Evolutionary conservation across 2,888 invertebrate species (phyloP), one percentile per base, ranked within the genome.

Genomic region (Clistopyga incitator): DNA sequence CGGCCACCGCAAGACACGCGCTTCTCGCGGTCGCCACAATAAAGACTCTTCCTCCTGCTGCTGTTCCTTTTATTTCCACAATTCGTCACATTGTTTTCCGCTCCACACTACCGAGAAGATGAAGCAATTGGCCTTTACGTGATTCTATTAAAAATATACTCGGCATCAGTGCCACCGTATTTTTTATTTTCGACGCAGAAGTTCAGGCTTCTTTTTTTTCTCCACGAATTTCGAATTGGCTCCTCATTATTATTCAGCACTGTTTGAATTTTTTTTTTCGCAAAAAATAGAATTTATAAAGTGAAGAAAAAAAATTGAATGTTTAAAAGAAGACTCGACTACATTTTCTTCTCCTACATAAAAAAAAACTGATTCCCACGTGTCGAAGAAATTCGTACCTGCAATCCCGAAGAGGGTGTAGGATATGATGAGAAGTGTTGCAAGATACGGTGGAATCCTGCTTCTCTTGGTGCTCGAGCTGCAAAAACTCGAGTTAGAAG

Each of bases 361-460:
- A 29, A 29, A 2, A 29, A 29, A 29, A 29, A 2, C 2, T 29
- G 2, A 29, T 29, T 1, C 8, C 1, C 8, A 38, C 3, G 13
- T 50, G 59, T 68, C 2, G 23, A 54, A 45, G 38, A 64, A 64
- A 67, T 42, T 61, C 23, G 18, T 85, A 93, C 93, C 93, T 91
- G 93, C 91, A 85, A 93, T 91, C 87, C 93, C 92, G 89, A 92
- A 90, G 83, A 93, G 89, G 82, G 93, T 92, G 88, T 92, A 93
- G 84, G 91, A 92, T 82, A 93, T 88, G 85, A 93, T 90, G 85
- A 93, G 89, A 79, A 93, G 86, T 59, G 93, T 93, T 79, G 93
- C 93, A 85, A 93, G 89, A 88, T 92, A 92, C 71, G 93, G 91
- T 76, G 92, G 93, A 87, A 93, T 89, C 87, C 89, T 90, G 87